Evolutionary conservation across 2,113 vertebrate genomes (phyloP).

Genomic region (Euleptes europaea): DNA sequence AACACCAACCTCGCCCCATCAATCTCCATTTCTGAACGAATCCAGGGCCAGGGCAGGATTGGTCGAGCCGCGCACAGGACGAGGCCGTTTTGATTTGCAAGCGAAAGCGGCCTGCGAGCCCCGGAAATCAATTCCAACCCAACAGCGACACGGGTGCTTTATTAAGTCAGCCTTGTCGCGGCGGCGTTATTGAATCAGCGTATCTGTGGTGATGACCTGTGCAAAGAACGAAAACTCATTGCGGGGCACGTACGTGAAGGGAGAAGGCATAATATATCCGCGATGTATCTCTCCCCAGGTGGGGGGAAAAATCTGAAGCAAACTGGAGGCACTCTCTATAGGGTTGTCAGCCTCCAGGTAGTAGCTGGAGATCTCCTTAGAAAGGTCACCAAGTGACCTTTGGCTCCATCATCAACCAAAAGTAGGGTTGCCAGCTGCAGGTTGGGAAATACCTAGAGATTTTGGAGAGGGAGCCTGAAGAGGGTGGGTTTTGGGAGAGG

Average conservation of each 20-base stretch:
- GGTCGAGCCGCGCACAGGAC: slow-evolving; percentile 43
- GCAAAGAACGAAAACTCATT: slow-evolving; percentile 68
- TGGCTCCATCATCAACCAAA: no score
- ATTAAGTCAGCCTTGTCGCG: slow-evolving; percentile 72
- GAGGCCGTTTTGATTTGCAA: slow-evolving; percentile 72
- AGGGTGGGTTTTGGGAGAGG: no score
- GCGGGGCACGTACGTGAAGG: neutral
- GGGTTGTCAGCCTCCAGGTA: no score
- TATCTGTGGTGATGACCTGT: slow-evolving; percentile 56
- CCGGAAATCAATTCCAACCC: slow-evolving; percentile 75
- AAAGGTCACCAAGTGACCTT: no score
- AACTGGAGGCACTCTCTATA: neutral
- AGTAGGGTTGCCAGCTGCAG: no score
- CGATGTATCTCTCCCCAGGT: slow-evolving; percentile 8
- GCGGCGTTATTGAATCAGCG: slow-evolving; percentile 73
- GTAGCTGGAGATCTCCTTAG: no score
- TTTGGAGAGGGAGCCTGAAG: no score
- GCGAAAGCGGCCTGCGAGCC: slow-evolving; percentile 57
- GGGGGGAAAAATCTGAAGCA: neutral
- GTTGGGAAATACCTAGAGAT: no score
- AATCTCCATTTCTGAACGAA: slow-evolving; percentile 69
- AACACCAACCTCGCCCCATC: slow-evolving; percentile 60
- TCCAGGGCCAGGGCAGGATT: slow-evolving; percentile 47
- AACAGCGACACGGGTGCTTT: slow-evolving; percentile 70
- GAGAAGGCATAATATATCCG: neutral